Conservation (phyloP, 53 echinoderm and acorn worm species). For the Mesocentrotus franciscanus region DNA sequence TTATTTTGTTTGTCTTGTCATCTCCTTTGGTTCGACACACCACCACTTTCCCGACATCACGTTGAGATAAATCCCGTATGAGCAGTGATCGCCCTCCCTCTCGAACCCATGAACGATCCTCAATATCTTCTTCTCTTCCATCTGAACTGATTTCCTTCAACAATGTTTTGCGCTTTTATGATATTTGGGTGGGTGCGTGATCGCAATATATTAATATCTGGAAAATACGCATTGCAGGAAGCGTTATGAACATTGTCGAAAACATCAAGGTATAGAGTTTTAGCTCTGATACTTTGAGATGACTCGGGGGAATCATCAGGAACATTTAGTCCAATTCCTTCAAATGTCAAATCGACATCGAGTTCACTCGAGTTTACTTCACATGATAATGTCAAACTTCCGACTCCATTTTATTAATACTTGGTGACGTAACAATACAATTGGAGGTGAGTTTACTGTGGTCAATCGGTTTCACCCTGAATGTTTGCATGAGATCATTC, state of each 20-base stretch:
- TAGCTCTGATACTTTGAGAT: background rate
- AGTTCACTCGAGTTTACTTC: too few relatives aligned
- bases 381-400: too few relatives aligned
- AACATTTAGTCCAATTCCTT: background rate
- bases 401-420: too few relatives aligned
- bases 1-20: too few relatives aligned
- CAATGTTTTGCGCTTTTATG: background rate
- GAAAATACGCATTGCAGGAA: background rate
- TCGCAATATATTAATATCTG: background rate
- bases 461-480: too few relatives aligned
- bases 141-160: background rate
- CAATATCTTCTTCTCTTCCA: background rate
- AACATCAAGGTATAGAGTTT: background rate
- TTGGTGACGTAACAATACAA: too few relatives aligned
- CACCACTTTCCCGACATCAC: background rate
- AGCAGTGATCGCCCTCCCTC: background rate
- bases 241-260: background rate
- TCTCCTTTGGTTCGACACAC: background rate
- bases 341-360: background rate
- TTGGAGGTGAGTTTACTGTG: too few relatives aligned
- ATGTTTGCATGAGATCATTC: too few relatives aligned
- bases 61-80: background rate
- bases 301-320: background rate
- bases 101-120: background rate
- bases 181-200: background rate